A percentile compares a stretch with the other conserved stretches of the same genome.
phyloP scores from a whole-genome alignment of 1,140 invertebrate species.

The Micrasema minimum region DNA sequence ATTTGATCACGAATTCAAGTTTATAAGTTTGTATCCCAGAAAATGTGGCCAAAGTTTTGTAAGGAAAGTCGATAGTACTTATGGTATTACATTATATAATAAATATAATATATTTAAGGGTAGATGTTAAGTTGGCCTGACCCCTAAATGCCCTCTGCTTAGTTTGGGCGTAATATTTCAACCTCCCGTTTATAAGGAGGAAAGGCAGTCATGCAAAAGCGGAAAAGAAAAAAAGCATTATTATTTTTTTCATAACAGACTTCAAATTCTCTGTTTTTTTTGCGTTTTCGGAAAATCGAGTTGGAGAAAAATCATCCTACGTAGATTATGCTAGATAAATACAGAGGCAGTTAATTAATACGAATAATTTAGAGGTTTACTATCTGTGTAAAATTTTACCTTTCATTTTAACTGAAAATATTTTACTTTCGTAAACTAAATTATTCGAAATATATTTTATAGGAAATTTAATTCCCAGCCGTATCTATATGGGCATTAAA shows the following conservation, averaged over 20 bases:
- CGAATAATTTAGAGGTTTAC: no score
- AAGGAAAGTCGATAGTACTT: constrained; percentile 3
- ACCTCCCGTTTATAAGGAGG: neutral
- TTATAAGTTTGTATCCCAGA: constrained; percentile 16
- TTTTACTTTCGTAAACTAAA: no score
- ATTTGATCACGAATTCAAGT: constrained; percentile 4
- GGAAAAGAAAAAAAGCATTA: constrained; percentile 25
- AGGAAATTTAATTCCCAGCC: no score
- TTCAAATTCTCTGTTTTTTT: constrained; percentile 12
- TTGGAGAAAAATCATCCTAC: no score
- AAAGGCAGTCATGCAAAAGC: constrained; percentile 24
- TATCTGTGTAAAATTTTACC: no score
- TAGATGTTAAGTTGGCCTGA: constrained; percentile 5
- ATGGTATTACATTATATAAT: no score
- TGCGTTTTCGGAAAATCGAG: no score
- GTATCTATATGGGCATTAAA: no score
- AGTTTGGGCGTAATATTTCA: constrained; percentile 19
- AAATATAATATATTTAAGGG: neutral
- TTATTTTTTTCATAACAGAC: constrained; percentile 23
- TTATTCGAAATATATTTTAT: no score
- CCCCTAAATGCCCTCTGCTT: constrained; percentile 14
- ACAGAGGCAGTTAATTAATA: no score
- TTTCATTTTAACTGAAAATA: no score
- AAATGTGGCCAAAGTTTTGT: constrained; percentile 24
- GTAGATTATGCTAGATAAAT: no score